Percentiles rank a stretch among this genome's conserved stretches.
Conservation (phyloP, 2,888 invertebrate genomes). For the Yponomeuta plumbellus region DNA sequence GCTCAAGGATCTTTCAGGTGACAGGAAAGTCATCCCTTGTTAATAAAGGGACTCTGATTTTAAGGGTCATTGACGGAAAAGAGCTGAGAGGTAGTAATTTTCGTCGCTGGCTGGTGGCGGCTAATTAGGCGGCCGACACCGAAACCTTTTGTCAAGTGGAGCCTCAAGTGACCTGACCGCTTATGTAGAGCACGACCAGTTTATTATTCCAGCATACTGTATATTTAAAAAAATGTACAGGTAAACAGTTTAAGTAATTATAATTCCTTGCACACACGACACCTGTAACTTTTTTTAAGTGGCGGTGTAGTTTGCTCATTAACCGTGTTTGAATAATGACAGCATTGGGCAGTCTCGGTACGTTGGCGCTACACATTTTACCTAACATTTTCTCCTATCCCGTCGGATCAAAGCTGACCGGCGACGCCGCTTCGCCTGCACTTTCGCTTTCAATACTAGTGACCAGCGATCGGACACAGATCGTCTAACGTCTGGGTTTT, state of each 20-base stretch:
- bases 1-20: conserved; percentile 1
- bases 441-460: conserved; percentile 58
- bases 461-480: conserved; percentile 24
- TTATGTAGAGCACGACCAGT: neutral
- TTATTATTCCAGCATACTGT: neutral
- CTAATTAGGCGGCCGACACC: neutral
- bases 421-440: conserved; percentile 39
- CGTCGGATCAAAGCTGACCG: conserved; percentile 2
- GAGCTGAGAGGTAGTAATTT: neutral
- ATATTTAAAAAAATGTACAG: neutral
- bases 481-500: neutral
- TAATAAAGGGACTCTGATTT: conserved; percentile 9
- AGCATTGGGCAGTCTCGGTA: neutral
- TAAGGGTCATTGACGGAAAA: conserved; percentile 4
- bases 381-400: conserved; percentile 7
- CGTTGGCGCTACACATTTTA: conserved; percentile 3
- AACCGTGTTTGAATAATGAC: neutral
- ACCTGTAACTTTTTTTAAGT: neutral
- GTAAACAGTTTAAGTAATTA: neutral
- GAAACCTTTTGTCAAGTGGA: neutral
- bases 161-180: neutral
- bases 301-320: neutral
- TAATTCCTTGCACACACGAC: neutral
- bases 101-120: neutral
- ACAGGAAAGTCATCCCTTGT: neutral